Evolutionary conservation across 2,888 invertebrate species (phyloP).

Genomic region (Eristalinus sepulchralis): DNA sequence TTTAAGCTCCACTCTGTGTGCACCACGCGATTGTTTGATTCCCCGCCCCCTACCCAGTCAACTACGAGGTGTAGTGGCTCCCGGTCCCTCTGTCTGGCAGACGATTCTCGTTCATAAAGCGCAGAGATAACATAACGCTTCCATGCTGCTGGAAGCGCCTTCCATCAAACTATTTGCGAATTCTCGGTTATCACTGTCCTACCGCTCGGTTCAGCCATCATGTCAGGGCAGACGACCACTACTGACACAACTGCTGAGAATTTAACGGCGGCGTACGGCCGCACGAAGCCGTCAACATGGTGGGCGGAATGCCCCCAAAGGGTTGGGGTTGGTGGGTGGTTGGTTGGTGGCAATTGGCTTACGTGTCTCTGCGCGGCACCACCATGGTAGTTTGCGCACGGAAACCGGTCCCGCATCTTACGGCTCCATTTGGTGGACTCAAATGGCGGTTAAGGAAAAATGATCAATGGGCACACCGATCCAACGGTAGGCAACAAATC

Average conservation of each 20-base stretch:
- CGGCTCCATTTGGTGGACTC: not conserved
- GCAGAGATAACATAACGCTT: conserved; percentile 22
- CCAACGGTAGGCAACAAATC: not conserved
- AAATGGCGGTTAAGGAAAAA: not conserved
- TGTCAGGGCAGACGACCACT: conserved; percentile 32
- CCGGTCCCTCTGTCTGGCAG: not conserved
- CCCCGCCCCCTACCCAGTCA: conserved; percentile 17
- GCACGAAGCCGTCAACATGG: not conserved
- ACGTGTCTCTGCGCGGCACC: not conserved
- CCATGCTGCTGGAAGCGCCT: conserved; percentile 41
- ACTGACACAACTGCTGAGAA: conserved; percentile 56
- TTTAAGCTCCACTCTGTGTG: conserved; percentile 43
- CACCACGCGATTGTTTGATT: conserved; percentile 41
- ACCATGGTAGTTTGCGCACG: conserved; percentile 25
- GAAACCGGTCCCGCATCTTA: conserved; percentile 12
- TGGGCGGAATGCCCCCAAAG: not conserved
- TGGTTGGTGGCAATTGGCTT: not conserved
- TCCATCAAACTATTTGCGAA: conserved; percentile 46
- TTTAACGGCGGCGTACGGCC: conserved; percentile 10
- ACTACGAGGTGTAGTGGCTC: not conserved
- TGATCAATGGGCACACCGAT: not conserved
- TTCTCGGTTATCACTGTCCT: conserved; percentile 37
- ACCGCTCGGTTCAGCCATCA: conserved; percentile 10
- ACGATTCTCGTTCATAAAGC: not conserved
- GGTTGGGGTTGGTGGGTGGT: not conserved